Evolutionary conservation across 2,888 invertebrate genomes (phyloP).

Genomic region (Zonitis immaculata): DNA sequence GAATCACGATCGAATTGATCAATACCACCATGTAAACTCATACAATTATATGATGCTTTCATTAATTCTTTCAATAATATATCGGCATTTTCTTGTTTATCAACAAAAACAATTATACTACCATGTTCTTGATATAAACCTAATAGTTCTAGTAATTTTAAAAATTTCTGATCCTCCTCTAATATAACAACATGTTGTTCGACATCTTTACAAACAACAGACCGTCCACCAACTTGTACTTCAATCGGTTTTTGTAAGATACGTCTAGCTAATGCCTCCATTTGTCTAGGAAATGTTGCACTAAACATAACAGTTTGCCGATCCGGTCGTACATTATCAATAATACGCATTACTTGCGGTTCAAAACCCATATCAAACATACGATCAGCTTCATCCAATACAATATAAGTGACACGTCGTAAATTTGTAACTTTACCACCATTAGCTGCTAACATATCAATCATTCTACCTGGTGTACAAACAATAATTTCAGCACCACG

Average conservation of each 20-base stretch:
- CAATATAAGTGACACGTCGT: slow-evolving; percentile 93
- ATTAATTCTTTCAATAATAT: slow-evolving; percentile 88
- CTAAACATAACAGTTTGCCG: slow-evolving; percentile 98
- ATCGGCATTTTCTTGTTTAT: slow-evolving; percentile 97
- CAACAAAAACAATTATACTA: slow-evolving; percentile 94
- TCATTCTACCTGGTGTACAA: slow-evolving; percentile 99
- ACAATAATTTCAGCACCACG: slow-evolving; percentile 95
- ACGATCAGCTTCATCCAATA: slow-evolving; percentile 97
- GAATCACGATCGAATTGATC: slow-evolving; percentile 99
- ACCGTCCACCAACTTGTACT: slow-evolving; percentile 87
- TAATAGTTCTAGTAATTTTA: slow-evolving; percentile 95
- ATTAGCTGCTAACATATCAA: slow-evolving; percentile 99
- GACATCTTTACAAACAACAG: slow-evolving; percentile 96
- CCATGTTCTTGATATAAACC: slow-evolving; percentile 90
- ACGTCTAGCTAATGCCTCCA: slow-evolving; percentile 95
- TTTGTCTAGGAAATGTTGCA: slow-evolving; percentile 97
- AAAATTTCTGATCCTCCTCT: slow-evolving; percentile 96
- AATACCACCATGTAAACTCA: slow-evolving; percentile 98
- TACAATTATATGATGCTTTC: slow-evolving; percentile 93
- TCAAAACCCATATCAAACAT: slow-evolving; percentile 99
- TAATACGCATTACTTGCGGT: slow-evolving; percentile 96
- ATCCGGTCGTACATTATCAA: slow-evolving; percentile 95
- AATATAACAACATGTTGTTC: slow-evolving; percentile 90
- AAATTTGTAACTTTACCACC: slow-evolving; percentile 97
- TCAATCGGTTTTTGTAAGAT: slow-evolving; percentile 94